Evolutionary conservation across 2,888 invertebrate species (phyloP).

Genomic region (Oxyteleia sp.): DNA sequence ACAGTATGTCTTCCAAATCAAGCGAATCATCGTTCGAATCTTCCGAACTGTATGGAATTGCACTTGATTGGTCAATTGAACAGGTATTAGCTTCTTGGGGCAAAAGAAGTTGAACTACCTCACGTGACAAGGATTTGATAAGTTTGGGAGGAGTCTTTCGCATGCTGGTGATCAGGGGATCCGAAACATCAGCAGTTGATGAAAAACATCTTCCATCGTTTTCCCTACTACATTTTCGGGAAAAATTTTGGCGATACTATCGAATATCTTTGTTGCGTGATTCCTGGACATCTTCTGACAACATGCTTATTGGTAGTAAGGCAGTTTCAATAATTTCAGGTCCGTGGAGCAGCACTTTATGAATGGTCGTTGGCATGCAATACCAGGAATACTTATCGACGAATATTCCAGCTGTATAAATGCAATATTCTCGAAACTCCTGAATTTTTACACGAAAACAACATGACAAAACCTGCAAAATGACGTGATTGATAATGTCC

Average conservation of each 20-base stretch:
- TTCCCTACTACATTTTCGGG: conserved; percentile 17
- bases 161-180: conserved; percentile 39
- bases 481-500: conserved; percentile 22
- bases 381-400: not conserved
- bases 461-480: conserved; percentile 13
- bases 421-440: not conserved
- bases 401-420: conserved; percentile 1
- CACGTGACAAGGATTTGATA: conserved; percentile 22
- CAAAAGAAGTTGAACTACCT: not conserved
- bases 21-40: not conserved
- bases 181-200: conserved; percentile 34
- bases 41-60: not conserved
- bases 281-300: conserved; percentile 17
- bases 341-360: not conserved
- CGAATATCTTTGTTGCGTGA: conserved; percentile 5
- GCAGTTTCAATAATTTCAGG: conserved; percentile 3
- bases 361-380: not conserved
- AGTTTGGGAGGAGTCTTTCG: conserved; percentile 21
- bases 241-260: conserved; percentile 17
- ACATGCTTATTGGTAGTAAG: conserved; percentile 1
- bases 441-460: conserved; percentile 24
- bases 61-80: not conserved
- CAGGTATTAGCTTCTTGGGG: not conserved
- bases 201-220: conserved; percentile 34
- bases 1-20: not conserved